phyloP scores from a whole-genome alignment of 2,888 invertebrate species.

The Apotomis turbidana region DNA sequence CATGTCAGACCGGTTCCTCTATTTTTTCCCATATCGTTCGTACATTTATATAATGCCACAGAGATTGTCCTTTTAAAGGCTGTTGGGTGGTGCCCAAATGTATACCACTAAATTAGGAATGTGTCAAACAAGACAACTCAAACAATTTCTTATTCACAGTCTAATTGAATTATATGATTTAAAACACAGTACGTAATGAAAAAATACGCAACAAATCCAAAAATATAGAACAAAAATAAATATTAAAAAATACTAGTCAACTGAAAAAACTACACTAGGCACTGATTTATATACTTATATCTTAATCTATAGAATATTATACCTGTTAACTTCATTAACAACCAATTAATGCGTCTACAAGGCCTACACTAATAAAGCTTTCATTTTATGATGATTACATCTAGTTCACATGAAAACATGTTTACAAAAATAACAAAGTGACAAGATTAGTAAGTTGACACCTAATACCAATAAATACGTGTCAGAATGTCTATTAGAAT shows the following conservation, averaged over 20 bases:
- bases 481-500: no score
- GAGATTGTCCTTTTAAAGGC: no score
- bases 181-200: conserved; percentile 19
- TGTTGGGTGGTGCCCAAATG: no score
- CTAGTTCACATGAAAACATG: conserved; percentile 49
- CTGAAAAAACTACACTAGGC: conserved; percentile 34
- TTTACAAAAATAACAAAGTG: no score
- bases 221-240: conserved; percentile 37
- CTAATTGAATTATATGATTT: conserved; percentile 6
- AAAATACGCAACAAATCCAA: conserved; percentile 32
- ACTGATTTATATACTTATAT: conserved; percentile 33
- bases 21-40: no score
- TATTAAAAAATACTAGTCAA: conserved; percentile 35
- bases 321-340: conserved; percentile 34
- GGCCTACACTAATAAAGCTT: conserved; percentile 79
- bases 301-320: conserved; percentile 35
- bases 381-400: conserved; percentile 68
- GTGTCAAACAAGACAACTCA: no score
- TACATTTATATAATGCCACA: no score
- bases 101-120: no score
- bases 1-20: no score
- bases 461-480: no score
- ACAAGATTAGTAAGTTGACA: no score
- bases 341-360: conserved; percentile 44
- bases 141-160: background rate